Base-by-base conservation (phyloP, 2,888 invertebrate genomes). In the Celastrina argiolus region DNA sequence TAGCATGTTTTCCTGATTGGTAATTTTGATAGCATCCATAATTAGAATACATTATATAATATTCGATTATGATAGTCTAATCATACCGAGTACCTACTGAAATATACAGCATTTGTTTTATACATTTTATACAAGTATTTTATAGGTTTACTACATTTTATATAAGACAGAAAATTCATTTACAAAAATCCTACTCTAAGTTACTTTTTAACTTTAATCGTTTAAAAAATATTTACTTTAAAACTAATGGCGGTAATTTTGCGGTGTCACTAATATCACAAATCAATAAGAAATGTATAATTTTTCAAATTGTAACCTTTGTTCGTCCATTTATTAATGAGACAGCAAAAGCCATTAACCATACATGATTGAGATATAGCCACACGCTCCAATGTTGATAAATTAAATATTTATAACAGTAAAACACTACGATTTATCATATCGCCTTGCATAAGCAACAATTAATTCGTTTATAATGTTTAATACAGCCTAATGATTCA, bases 301-400 rank as follows among this genome's bases (percentile, higher is more conserved):
- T 51, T 51, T 51, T 51, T 51, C 51, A 51, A 22, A 72, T 68
- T 71, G 67, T 71, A 70, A 65, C 69, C 71, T 69, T 70, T 70
- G 68, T 69, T 70, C 68, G 73, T 79, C 75, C 76, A 74, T 78
- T 83, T 84, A 82, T 78, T 84, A 87, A 87, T 85, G 83, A 85
- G 82, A 79, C 74, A 79, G 81, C 76, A 74, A 75, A 76, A 76
- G 76, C 76, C 75, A 78, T 76, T 76, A 77, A 74, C 79, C 81
- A 76, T 73, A 78, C 76, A 80, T 78, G 79, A 83, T 82, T 82
- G 75, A 81, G 81, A 80, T 80, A 77, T 68, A 71, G 74, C 81
- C 80, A 81, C 76, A 73, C 80, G 84, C 84, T 81, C 82, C 80
- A 68, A 68, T 69, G 73, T 78, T 87, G 86, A 87, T 86, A 84